These are phyloP conservation scores for Ceratosolen solmsi DNA, from an alignment of 1,140 invertebrate species.

Conservation along the genomic window DNA sequence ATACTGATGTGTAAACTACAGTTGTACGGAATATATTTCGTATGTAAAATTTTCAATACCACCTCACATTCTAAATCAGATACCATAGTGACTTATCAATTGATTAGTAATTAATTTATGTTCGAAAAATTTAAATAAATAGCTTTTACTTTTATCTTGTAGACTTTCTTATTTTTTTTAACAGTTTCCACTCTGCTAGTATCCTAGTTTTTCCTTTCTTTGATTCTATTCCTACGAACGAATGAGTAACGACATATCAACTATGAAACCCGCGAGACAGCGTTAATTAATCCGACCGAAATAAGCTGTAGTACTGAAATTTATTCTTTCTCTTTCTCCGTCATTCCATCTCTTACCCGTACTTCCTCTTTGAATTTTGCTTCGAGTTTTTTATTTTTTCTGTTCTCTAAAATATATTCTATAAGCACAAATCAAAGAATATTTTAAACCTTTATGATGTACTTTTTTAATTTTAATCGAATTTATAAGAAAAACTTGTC, in stretches of 20 bases:
- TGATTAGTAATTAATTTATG: neutral
- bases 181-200: neutral
- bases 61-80: conserved; percentile 16
- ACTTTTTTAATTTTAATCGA: neutral
- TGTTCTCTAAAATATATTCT: neutral
- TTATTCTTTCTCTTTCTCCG: conserved; percentile 43
- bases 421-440: neutral
- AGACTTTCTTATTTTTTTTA: neutral
- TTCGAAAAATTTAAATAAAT: neutral
- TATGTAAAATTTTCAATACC: conserved; percentile 2
- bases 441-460: neutral
- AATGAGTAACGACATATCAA: conserved; percentile 70
- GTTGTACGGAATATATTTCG: neutral
- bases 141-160: conserved; percentile 42
- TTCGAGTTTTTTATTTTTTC: too few species aligned
- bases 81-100: neutral
- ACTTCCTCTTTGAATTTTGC: neutral
- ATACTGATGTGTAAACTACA: neutral
- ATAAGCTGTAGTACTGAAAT: conserved; percentile 67
- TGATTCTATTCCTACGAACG: neutral
- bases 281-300: conserved; percentile 74
- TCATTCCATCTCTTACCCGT: neutral
- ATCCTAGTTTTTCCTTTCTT: neutral
- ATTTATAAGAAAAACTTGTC: conserved; percentile 20
- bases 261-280: conserved; percentile 73